Evolutionary conservation across 92 coral and sea anemone species (phyloP).

Genomic region (Epizoanthus scotinus): DNA sequence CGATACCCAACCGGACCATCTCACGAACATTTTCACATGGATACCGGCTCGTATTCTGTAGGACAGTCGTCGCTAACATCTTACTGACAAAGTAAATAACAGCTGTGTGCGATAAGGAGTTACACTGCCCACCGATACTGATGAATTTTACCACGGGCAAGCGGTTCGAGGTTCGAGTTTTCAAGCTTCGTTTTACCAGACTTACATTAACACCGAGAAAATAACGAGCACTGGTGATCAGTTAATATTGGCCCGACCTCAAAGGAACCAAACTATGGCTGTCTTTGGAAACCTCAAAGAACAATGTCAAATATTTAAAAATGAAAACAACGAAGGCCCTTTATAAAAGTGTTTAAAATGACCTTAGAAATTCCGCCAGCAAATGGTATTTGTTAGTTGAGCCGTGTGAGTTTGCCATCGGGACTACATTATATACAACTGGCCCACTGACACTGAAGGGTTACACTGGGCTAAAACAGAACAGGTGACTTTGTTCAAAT

Average conservation of each 20-base stretch:
- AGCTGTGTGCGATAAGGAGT: conserved; percentile 1
- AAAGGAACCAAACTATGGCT: conserved; percentile 12
- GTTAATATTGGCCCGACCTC: conserved; percentile 26
- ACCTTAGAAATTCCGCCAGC: background rate
- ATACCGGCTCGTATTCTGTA: conserved; percentile 55
- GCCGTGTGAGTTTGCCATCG: background rate
- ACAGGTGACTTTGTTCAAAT: background rate
- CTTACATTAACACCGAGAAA: background rate
- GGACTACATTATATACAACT: background rate
- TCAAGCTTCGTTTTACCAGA: conserved; percentile 18
- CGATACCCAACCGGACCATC: conserved; percentile 73
- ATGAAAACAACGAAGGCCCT: background rate
- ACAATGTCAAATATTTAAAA: conserved; percentile 28
- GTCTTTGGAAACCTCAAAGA: background rate
- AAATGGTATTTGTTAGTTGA: background rate
- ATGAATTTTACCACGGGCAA: background rate
- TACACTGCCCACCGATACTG: background rate
- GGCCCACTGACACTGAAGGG: background rate
- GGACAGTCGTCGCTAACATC: conserved; percentile 82
- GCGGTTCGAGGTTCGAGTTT: background rate
- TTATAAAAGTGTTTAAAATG: background rate
- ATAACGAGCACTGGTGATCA: background rate
- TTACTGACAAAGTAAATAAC: conserved; percentile 50
- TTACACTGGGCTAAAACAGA: background rate
- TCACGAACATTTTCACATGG: conserved; percentile 86